phyloP scores from a whole-genome alignment of 2,797 vertebrate species.

The Lophius americanus region DNA sequence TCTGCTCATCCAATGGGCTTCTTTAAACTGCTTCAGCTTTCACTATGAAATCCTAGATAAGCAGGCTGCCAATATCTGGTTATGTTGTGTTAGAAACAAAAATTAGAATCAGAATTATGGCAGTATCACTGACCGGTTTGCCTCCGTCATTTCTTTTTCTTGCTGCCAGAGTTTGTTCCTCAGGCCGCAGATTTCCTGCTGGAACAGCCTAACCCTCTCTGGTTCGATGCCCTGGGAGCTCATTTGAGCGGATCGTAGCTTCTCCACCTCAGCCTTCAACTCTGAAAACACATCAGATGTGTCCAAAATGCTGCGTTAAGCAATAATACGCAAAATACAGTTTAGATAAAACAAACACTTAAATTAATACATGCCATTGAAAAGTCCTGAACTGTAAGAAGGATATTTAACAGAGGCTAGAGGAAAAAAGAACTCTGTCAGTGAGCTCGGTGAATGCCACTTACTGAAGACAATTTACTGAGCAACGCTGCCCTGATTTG shows the following conservation, averaged over 20 bases:
- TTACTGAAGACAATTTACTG: constrained; percentile 12
- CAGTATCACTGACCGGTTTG: constrained; percentile 84
- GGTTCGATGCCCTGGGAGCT: constrained; percentile 86
- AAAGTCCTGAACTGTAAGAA: background rate
- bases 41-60: background rate
- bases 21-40: background rate
- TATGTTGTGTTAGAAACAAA: background rate
- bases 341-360: background rate
- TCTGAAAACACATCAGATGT: constrained; percentile 76
- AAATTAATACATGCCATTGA: background rate
- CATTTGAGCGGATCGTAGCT: constrained; percentile 89
- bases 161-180: constrained; percentile 88
- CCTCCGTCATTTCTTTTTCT: constrained; percentile 90
- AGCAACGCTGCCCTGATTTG: constrained; percentile 25
- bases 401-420: background rate
- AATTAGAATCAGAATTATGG: constrained; percentile 2
- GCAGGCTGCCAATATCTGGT: background rate
- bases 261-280: constrained; percentile 95
- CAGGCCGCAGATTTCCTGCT: constrained; percentile 88
- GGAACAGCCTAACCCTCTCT: constrained; percentile 86
- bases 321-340: background rate
- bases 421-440: constrained; percentile 9
- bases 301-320: background rate
- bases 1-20: background rate
- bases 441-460: constrained; percentile 3